Evolutionary conservation across 2,113 vertebrate genomes (phyloP).

Genomic region (Lophura nycthemera): DNA sequence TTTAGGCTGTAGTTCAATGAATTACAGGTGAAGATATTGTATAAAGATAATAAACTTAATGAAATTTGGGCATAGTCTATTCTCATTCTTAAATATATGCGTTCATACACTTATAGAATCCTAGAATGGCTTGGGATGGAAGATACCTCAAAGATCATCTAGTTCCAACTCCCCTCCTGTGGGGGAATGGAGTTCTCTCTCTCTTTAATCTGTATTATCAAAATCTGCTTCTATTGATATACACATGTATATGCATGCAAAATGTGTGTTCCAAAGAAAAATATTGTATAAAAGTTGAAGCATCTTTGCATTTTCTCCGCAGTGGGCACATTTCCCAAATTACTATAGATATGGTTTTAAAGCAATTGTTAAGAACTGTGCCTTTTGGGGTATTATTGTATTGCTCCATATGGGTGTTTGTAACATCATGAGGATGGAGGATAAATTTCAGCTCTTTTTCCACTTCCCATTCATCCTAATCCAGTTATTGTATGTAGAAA

Average conservation of each 20-base stretch:
- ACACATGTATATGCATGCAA: neutral
- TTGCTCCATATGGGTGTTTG: neutral
- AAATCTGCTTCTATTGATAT: neutral
- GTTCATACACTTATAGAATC: neutral
- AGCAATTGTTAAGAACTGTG: neutral
- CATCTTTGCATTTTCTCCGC: neutral
- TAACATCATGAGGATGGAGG: neutral
- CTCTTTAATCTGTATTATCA: neutral
- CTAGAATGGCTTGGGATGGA: too few species aligned
- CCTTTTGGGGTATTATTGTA: neutral
- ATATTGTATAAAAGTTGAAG: neutral
- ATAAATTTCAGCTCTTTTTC: neutral
- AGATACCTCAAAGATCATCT: too few species aligned
- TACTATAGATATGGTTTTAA: neutral
- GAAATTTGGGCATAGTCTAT: neutral
- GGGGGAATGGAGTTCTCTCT: too few species aligned
- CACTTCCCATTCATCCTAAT: neutral
- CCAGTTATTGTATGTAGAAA: neutral
- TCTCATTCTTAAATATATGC: neutral
- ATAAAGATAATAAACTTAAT: neutral
- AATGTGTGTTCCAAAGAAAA: neutral
- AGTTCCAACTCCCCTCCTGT: too few species aligned
- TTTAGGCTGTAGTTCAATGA: neutral
- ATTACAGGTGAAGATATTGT: neutral
- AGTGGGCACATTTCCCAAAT: neutral